Percentiles rank a stretch among this genome's conserved stretches.
These are phyloP conservation scores for Drosophila guanche DNA, from an alignment of 1,140 invertebrate species.

Conservation along the genomic window DNA sequence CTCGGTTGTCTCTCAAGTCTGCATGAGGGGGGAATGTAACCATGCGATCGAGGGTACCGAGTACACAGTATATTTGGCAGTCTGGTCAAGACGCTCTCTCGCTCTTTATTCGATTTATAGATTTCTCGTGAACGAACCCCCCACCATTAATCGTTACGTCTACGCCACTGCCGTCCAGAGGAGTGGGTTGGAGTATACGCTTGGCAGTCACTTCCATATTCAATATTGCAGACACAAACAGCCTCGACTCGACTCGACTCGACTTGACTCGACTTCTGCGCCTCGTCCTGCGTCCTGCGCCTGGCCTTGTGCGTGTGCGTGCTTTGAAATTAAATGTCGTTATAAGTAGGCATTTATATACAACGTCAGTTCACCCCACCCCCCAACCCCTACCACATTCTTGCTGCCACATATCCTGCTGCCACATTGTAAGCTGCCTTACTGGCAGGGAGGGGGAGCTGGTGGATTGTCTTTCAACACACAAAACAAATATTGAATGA, in stretches of 20 bases:
- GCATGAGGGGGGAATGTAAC: too few relatives aligned
- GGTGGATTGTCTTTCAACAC: slow-evolving; percentile 56
- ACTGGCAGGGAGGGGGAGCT: slow-evolving; percentile 21
- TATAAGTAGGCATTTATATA: slow-evolving; percentile 82
- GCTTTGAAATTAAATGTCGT: slow-evolving; percentile 80
- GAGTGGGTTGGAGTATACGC: slow-evolving; percentile 10
- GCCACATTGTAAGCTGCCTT: slow-evolving; percentile 33
- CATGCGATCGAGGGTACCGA: too few relatives aligned
- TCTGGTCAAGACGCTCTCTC: too few relatives aligned
- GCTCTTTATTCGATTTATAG: too few relatives aligned
- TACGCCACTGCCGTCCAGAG: neutral
- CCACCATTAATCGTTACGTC: too few relatives aligned
- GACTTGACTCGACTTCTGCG: neutral
- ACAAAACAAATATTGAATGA: slow-evolving; percentile 80
- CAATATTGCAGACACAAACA: slow-evolving; percentile 71
- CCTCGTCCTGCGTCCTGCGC: slow-evolving; percentile 8
- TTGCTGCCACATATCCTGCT: slow-evolving; percentile 19
- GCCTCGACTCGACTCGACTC: slow-evolving; percentile 7
- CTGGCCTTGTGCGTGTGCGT: slow-evolving; percentile 60
- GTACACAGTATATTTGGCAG: too few relatives aligned
- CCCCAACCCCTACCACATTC: neutral
- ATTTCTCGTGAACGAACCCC: too few relatives aligned
- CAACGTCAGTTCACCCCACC: slow-evolving; percentile 21
- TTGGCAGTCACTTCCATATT: slow-evolving; percentile 62
- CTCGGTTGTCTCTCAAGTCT: too few relatives aligned